phyloP scores from a whole-genome alignment of 2,888 invertebrate genomes.

The Carabus problematicus region DNA sequence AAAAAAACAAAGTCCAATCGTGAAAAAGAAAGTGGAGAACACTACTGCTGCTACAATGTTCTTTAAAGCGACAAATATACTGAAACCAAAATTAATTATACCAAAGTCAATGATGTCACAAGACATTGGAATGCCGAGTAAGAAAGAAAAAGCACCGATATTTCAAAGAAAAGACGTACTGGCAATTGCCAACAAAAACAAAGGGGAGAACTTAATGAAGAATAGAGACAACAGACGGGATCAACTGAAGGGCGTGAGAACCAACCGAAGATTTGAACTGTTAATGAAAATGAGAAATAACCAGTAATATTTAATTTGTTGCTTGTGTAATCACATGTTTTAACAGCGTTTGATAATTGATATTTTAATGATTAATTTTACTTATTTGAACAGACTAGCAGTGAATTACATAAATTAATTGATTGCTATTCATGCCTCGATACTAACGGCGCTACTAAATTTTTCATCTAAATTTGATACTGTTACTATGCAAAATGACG shows the following conservation, averaged over 20 bases:
- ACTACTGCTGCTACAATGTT: no score
- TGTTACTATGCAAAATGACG: no score
- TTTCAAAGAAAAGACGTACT: constrained; percentile 37
- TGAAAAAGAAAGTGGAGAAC: neutral
- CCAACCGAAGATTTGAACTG: constrained; percentile 75
- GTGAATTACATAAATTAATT: no score
- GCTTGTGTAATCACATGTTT: neutral
- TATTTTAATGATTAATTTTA: no score
- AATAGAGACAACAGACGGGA: constrained; percentile 52
- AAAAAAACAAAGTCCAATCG: neutral
- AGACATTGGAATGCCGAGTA: neutral
- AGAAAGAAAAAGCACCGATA: constrained; percentile 17
- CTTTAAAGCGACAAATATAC: neutral
- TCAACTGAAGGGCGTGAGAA: constrained; percentile 71
- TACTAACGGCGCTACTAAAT: no score
- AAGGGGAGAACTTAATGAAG: constrained; percentile 43
- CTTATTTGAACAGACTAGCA: no score
- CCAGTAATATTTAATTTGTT: constrained; percentile 46
- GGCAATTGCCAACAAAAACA: constrained; percentile 49
- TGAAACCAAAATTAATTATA: constrained; percentile 5
- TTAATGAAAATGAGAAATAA: constrained; percentile 71
- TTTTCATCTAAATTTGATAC: no score
- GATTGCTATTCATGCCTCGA: no score
- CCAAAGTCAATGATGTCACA: neutral
- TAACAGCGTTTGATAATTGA: no score